These are phyloP conservation scores for Agelas oroides DNA, from an alignment of 37 sponge, comb jelly and placozoan genomes.

Conservation along the genomic window DNA sequence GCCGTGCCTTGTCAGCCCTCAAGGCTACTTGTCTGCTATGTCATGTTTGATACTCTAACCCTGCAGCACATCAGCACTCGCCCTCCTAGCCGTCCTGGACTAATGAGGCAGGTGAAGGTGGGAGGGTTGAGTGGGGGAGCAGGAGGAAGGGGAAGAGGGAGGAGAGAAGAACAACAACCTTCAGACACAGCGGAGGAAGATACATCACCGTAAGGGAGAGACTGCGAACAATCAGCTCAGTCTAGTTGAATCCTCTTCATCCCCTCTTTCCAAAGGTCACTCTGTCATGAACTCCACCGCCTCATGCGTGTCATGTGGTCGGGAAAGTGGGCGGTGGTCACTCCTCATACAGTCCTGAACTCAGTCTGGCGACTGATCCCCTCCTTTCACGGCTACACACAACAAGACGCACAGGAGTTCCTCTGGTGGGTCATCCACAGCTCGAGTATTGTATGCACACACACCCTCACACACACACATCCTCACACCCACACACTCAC, in stretches of 20 bases:
- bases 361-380: conserved; percentile 75
- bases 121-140: background rate
- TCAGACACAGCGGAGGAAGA: too few species aligned
- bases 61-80: background rate
- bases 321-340: conserved; percentile 87
- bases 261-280: background rate
- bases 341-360: conserved; percentile 77
- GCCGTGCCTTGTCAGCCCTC: background rate
- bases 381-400: conserved; percentile 76
- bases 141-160: background rate
- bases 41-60: background rate
- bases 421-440: too few species aligned
- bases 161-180: background rate
- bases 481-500: too few species aligned
- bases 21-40: background rate
- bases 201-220: too few species aligned
- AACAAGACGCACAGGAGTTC: conserved; percentile 91
- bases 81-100: too few species aligned
- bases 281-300: conserved; percentile 51
- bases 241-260: too few species aligned
- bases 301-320: conserved; percentile 87
- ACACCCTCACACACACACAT: too few species aligned
- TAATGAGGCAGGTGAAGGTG: background rate
- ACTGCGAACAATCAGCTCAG: too few species aligned
- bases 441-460: background rate